Percentiles rank a stretch among this genome's conserved stretches.
Evolutionary conservation across 2,797 vertebrate genomes (phyloP).

Genomic region (Chiroxiphia lanceolata): DNA sequence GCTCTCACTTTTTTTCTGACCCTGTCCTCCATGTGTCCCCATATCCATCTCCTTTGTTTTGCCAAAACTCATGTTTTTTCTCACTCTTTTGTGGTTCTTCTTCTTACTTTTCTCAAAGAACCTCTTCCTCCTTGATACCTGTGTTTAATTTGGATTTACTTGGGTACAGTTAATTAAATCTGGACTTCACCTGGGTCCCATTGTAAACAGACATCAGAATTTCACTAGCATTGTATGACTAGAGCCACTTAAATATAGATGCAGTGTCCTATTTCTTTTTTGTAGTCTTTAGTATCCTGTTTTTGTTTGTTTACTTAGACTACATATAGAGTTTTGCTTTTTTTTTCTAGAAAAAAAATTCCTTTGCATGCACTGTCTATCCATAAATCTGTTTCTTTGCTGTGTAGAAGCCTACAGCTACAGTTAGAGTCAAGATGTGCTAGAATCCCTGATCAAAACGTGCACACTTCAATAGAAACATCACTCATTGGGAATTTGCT

Average conservation of each 20-base stretch:
- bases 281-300: not conserved
- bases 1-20: not conserved
- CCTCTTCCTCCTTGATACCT: accelerated
- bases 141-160: not conserved
- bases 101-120: not conserved
- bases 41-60: not conserved
- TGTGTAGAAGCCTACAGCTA: not conserved
- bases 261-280: not conserved
- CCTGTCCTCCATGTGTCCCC: not conserved
- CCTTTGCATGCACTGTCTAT: not conserved
- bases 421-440: not conserved
- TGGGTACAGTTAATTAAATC: not conserved
- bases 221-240: accelerated
- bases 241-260: not conserved
- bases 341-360: not conserved
- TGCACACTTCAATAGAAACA: not conserved
- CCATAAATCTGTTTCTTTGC: not conserved
- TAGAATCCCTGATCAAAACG: constrained; percentile 18
- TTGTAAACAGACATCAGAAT: not conserved
- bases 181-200: not conserved
- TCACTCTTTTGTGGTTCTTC: not conserved
- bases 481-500: not conserved
- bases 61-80: not conserved
- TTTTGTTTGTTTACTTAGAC: not conserved
- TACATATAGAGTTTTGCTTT: not conserved